Evolutionary conservation across 53 echinoderm and acorn worm species (phyloP).

Genomic region (Luidia sarsii): DNA sequence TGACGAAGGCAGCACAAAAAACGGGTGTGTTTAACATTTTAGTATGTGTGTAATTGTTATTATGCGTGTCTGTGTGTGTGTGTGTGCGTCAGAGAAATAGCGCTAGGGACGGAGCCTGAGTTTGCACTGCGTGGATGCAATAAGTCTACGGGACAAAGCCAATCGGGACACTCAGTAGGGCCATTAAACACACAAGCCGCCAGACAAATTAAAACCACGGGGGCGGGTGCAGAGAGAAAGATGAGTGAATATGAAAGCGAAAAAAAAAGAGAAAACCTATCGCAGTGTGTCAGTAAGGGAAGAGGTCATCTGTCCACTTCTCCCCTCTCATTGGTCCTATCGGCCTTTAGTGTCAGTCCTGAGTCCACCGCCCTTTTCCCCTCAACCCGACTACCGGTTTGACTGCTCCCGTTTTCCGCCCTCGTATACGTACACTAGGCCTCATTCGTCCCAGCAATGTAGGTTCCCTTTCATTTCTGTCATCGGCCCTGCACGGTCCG

Average conservation of each 20-base stretch:
- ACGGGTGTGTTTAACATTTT: slow-evolving; percentile 51
- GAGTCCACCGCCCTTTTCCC: no score
- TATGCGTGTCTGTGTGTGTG: slow-evolving; percentile 4
- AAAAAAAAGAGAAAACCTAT: no score
- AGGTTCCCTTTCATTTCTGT: not conserved
- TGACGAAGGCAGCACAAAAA: no score
- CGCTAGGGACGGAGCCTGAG: no score
- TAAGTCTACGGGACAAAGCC: not conserved
- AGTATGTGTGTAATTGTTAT: slow-evolving; percentile 42
- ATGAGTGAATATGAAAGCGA: no score
- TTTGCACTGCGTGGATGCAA: not conserved
- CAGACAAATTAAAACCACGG: slow-evolving; percentile 33
- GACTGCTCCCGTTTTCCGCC: not conserved
- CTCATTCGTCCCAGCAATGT: not conserved
- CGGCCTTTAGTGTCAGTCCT: no score
- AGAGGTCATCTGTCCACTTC: slow-evolving; percentile 3
- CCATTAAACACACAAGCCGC: not conserved
- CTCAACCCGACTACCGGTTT: slow-evolving; percentile 8
- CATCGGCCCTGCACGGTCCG: no score
- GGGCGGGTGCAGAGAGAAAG: no score
- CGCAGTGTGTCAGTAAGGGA: slow-evolving; percentile 1
- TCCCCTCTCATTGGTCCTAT: no score
- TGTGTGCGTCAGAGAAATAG: slow-evolving; percentile 12
- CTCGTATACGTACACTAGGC: no score
- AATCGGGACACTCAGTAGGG: not conserved